Conservation (phyloP, 1,140 invertebrate genomes). For the Epicauta chinensis region DNA sequence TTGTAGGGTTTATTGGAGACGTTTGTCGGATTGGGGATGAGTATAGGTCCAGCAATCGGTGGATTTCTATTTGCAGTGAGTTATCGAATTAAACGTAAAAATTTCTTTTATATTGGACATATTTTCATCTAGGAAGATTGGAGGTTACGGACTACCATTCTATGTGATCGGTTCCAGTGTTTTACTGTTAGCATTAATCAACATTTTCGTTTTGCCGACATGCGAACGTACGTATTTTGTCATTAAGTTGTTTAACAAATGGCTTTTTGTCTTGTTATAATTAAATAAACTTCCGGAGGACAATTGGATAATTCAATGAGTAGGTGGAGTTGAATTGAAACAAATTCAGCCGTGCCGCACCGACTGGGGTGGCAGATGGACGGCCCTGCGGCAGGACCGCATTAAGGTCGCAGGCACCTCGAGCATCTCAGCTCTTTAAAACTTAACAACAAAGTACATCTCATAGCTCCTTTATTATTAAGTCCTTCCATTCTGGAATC, state of each 20-base stretch:
- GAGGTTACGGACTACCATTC: slow-evolving; percentile 70
- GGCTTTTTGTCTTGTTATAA: background rate
- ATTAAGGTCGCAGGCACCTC: no score
- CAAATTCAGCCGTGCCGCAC: no score
- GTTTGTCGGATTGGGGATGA: slow-evolving; percentile 70
- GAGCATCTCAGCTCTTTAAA: no score
- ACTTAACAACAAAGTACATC: no score
- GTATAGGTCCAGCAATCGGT: slow-evolving; percentile 70
- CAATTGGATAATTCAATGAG: background rate
- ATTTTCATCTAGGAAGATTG: slow-evolving; percentile 58
- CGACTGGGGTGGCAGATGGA: no score
- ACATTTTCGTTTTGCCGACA: slow-evolving; percentile 53
- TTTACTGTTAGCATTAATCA: slow-evolving; percentile 58
- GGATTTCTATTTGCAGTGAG: slow-evolving; percentile 68
- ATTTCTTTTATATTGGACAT: background rate
- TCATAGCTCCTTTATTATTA: no score
- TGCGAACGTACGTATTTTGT: slow-evolving; percentile 49
- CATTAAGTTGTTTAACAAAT: slow-evolving; percentile 3
- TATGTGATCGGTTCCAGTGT: slow-evolving; percentile 60
- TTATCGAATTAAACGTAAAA: background rate
- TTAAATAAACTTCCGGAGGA: background rate
- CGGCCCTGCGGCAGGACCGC: no score
- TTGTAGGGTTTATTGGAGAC: slow-evolving; percentile 66
- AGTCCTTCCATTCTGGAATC: no score
- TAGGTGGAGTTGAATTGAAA: background rate